A percentile compares a stretch with the other conserved stretches of the same genome.
Conservation (phyloP, 1,140 invertebrate genomes). For the Anastrepha obliqua region DNA sequence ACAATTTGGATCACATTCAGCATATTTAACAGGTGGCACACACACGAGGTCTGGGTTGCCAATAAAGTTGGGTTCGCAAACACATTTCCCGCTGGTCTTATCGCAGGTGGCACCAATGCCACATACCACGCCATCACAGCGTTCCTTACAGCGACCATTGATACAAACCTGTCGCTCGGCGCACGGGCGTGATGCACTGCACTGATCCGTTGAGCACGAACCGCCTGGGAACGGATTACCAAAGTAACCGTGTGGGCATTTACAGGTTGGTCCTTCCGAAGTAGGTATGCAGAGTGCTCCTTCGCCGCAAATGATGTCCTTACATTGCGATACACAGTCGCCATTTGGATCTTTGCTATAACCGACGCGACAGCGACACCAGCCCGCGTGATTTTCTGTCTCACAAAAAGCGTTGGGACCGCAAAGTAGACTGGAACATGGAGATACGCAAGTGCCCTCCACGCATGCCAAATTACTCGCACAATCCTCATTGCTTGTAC, state of each 20-base stretch:
- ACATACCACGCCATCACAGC: constrained; percentile 89
- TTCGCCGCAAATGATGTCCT: constrained; percentile 85
- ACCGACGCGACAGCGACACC: constrained; percentile 90
- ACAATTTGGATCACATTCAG: constrained; percentile 86
- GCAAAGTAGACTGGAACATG: constrained; percentile 86
- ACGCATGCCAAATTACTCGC: constrained; percentile 86
- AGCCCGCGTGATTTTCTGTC: constrained; percentile 89
- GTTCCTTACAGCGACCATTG: constrained; percentile 87
- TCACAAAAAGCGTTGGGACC: constrained; percentile 91
- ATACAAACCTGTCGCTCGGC: constrained; percentile 87
- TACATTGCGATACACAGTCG: constrained; percentile 88
- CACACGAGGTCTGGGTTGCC: constrained; percentile 92
- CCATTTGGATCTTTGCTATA: constrained; percentile 84
- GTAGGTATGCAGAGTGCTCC: constrained; percentile 92
- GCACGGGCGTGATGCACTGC: constrained; percentile 85
- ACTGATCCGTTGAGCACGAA: constrained; percentile 85
- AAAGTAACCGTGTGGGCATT: constrained; percentile 87
- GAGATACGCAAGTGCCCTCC: constrained; percentile 86
- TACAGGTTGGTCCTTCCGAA: constrained; percentile 88
- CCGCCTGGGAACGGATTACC: constrained; percentile 95
- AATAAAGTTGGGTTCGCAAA: constrained; percentile 90
- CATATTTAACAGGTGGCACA: constrained; percentile 88
- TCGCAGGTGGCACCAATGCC: constrained; percentile 89
- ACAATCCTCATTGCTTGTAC: constrained; percentile 84
- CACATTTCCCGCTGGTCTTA: constrained; percentile 85